Evolutionary conservation across 2,113 vertebrate genomes (phyloP).

Genomic region (Anarhynchus alexandrinus): DNA sequence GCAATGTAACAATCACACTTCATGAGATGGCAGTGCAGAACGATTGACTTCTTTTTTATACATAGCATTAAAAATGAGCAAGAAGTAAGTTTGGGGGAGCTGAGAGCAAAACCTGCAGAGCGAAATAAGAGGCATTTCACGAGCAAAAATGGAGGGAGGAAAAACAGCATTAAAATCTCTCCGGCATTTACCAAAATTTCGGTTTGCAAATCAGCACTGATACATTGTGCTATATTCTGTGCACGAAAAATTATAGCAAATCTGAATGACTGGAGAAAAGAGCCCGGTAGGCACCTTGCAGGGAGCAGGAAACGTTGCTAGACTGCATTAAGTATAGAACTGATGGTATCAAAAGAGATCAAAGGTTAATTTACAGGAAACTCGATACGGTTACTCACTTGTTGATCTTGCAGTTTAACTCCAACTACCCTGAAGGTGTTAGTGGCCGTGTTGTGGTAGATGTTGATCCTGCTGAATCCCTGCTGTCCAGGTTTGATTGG

Average conservation of each 20-base stretch:
- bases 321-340: background rate
- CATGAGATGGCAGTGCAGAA: background rate
- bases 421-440: slow-evolving; percentile 98
- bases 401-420: slow-evolving; percentile 99
- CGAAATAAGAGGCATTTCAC: background rate
- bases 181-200: background rate
- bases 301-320: slow-evolving; percentile 22
- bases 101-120: background rate
- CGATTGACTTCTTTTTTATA: background rate
- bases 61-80: background rate
- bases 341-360: background rate
- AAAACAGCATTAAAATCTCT: background rate
- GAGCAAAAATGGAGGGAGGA: background rate
- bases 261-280: background rate
- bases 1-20: background rate
- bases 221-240: background rate
- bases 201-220: background rate
- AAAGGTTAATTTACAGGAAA: slow-evolving; percentile 56
- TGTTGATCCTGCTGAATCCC: slow-evolving; percentile 99
- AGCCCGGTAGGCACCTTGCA: background rate
- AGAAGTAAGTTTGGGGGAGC: background rate
- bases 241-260: background rate
- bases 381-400: slow-evolving; percentile 76
- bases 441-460: slow-evolving; percentile 97
- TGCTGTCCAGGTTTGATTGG: slow-evolving; percentile 98